Evolutionary conservation across 2,113 vertebrate genomes (phyloP).

Genomic region (Microcebus jonahi): DNA sequence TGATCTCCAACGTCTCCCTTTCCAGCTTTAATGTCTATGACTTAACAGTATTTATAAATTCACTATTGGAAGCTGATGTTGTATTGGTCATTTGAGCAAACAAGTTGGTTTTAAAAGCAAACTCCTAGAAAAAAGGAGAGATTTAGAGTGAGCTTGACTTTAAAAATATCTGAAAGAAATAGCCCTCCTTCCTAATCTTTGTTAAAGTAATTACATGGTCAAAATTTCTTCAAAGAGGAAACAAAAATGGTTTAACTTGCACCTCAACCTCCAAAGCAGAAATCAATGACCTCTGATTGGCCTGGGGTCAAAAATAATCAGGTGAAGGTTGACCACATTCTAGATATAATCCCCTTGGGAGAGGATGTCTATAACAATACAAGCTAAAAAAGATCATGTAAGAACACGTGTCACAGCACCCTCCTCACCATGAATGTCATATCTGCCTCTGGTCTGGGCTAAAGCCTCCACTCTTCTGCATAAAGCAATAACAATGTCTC

Average conservation of each 20-base stretch:
- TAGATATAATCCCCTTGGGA: neutral
- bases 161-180: neutral
- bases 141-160: neutral
- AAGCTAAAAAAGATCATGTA: neutral
- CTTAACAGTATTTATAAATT: neutral
- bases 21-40: neutral
- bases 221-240: neutral
- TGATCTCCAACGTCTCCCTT: neutral
- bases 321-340: neutral
- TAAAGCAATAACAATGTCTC: neutral
- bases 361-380: neutral
- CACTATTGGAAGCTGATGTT: neutral
- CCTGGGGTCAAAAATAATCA: neutral
- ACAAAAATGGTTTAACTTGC: neutral
- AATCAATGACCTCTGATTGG: slow-evolving; percentile 15
- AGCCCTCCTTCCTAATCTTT: neutral
- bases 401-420: neutral
- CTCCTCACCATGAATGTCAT: fast-evolving
- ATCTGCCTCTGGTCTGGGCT: neutral
- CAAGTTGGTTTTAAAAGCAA: slow-evolving; percentile 14
- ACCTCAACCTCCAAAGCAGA: neutral
- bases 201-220: neutral
- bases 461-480: neutral
- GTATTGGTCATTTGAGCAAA: neutral
- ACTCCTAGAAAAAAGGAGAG: neutral